Conservation (phyloP, 2,888 invertebrate species). For the Parelbella ahira region DNA sequence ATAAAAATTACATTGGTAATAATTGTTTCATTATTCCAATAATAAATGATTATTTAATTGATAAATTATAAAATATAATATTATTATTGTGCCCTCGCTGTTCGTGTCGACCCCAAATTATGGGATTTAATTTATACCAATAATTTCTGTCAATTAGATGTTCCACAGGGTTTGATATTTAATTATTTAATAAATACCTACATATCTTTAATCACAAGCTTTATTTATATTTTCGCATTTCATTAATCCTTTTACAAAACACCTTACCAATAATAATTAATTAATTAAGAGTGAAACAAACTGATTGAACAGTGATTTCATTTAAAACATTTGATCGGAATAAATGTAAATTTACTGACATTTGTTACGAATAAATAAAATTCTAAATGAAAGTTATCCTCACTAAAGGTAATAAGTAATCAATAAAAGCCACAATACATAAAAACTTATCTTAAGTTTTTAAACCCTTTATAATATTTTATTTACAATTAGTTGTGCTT, state of each 20-base stretch:
- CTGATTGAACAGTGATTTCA: too few species aligned
- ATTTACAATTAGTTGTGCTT: constrained; percentile 19
- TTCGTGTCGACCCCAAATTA: constrained; percentile 38
- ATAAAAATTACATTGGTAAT: constrained; percentile 21
- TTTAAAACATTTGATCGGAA: not conserved
- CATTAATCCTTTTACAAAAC: too few species aligned
- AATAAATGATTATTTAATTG: constrained; percentile 20
- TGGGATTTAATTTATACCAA: constrained; percentile 64
- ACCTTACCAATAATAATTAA: too few species aligned
- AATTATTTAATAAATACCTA: constrained; percentile 49
- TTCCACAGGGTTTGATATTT: constrained; percentile 71
- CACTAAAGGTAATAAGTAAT: not conserved
- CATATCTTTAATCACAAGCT: too few species aligned
- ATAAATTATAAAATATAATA: constrained; percentile 20
- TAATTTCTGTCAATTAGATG: constrained; percentile 74
- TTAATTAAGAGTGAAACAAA: too few species aligned
- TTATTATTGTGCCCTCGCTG: constrained; percentile 41
- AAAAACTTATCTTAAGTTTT: too few species aligned
- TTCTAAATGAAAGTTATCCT: too few species aligned
- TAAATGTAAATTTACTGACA: not conserved
- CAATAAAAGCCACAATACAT: too few species aligned
- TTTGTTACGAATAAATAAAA: too few species aligned
- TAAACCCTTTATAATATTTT: too few species aligned
- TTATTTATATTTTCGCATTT: too few species aligned
- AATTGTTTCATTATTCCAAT: constrained; percentile 14